Base-by-base conservation (phyloP, 2,113 vertebrate genomes). In the Chelonoidis abingdonii region DNA sequence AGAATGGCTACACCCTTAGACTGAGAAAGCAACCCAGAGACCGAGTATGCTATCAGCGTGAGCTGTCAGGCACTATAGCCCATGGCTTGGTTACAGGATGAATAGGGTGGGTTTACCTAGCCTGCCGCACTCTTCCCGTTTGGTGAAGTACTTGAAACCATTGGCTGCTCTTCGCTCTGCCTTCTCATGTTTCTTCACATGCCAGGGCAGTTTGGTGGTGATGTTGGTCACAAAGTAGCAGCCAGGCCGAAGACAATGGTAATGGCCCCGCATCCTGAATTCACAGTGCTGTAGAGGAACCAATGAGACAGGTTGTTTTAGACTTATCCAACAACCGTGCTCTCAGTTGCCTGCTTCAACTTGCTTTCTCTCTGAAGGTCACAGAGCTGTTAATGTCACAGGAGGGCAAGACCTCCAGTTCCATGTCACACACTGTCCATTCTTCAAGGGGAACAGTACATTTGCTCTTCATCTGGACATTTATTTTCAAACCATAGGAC, bases 171-270 rank as follows among this genome's bases (percentile, higher is more conserved):
- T 98, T 35, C 99, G 98, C 98, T 99, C 99, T 0, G 99, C 99
- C 94, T 99, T 99, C 98, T 99, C 99, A 0, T 99, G 99, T 93
- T 99, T 99, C 94, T 99, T 99, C 93, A 99, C 93, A 31, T 99
- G 99, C 99, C 99, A 99, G 5, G 99, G 99, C 95, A 99, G 98
- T 97, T 99, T 99, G 98, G 99, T 99, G 98, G 99, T 99, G 98
- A 99, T 99, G 98, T 99, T 99, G 87, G 99, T 99, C 97, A 99
- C 99, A 1, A 99, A 99, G 98, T 96, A 99, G 98, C 99, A 99
- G 98, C 99, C 99, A 0, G 98, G 98, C 72, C 99, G 98, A 93
- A 99, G 98, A 93, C 99, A 99, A 98, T 99, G 99, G 98, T 99
- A 99, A 98, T 99, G 99, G 49, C 99, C 99, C 11, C 99, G 98